These are phyloP conservation scores for Anguilla anguilla DNA, from an alignment of 2,797 vertebrate species.

Conservation along the genomic window DNA sequence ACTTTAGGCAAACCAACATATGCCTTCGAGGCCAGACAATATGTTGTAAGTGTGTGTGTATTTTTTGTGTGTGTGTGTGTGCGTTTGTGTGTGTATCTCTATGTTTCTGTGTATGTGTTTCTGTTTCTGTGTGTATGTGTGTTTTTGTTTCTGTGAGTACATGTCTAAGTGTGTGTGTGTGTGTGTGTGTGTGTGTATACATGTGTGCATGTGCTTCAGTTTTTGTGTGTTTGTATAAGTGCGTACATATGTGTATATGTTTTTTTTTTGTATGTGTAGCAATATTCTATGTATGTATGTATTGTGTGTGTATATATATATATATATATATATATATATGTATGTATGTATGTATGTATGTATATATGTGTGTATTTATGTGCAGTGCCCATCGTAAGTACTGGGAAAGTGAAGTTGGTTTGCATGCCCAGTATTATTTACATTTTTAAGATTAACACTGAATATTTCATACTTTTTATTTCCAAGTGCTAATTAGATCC, in stretches of 20 bases:
- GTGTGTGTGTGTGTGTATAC: background rate
- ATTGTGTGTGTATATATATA: too few relatives aligned
- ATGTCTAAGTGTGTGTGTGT: background rate
- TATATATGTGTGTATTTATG: background rate
- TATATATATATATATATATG: background rate
- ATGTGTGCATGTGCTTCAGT: background rate
- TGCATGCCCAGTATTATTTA: background rate
- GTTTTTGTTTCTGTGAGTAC: background rate
- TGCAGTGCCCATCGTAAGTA: too few relatives aligned
- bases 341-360: background rate
- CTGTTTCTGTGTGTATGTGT: background rate
- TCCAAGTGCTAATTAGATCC: too few relatives aligned
- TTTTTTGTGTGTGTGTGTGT: constrained; percentile 13
- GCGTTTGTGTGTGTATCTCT: background rate
- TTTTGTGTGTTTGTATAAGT: background rate
- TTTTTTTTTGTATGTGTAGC: background rate
- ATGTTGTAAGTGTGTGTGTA: constrained; percentile 88
- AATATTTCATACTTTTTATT: too few relatives aligned
- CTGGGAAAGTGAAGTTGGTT: background rate
- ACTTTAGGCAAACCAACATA: constrained; percentile 93
- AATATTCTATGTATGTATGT: too few relatives aligned
- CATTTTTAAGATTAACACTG: too few relatives aligned
- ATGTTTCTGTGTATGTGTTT: background rate
- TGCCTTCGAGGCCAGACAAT: constrained; percentile 95
- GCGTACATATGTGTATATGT: too few relatives aligned